Base-by-base conservation (phyloP, 2,888 invertebrate genomes). In the Mellilla xanthometata region DNA sequence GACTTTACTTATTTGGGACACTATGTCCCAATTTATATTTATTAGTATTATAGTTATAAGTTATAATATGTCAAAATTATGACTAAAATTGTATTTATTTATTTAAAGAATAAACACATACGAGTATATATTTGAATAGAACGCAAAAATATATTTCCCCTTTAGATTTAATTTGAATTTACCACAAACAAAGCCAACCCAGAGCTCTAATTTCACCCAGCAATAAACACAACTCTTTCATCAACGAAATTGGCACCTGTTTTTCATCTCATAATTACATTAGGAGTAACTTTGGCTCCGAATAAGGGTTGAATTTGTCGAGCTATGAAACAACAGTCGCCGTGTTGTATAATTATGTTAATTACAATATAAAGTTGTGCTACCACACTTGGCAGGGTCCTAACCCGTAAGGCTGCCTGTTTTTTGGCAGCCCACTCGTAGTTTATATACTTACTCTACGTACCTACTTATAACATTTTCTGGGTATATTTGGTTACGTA, bases 311-410 rank as follows among this genome's bases (percentile, higher is more conserved):
- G 67, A 70, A 67, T 70, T 71, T 65, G 62, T 64, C 65, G 65
- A 65, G 69, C 70, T 71, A 76, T 67, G 67, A 72, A 68, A 69
- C 66, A 66, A 54, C 62, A 64, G 60, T 41, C 41, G 41, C 72
- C 62, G 61, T 69, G 61, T 68, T 67, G 68, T 74, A 71, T 85
- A 87, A 88, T 88, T 88, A 88, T 84, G 86, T 80, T 87, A 86
- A 87, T 85, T 76, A 72, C 68, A 65, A 73, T 81, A 86, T 87
- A 85, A 87, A 86, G 81, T 87, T 81, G 79, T 83, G n/a, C n/a
- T n/a, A 75, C 77, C 80, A 60, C 76, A 74, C 76, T 82, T 79
- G 71, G 61, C 7, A 76, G 80, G 79, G 82, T 69, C 12, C 31
- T 24, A 40, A 24, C 29, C n/a, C 24, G 4, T 24, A 30, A 15